Evolutionary conservation across 2,888 invertebrate genomes (phyloP), one percentile per base, ranked within the genome.

Genomic region (Andrena bicolor): DNA sequence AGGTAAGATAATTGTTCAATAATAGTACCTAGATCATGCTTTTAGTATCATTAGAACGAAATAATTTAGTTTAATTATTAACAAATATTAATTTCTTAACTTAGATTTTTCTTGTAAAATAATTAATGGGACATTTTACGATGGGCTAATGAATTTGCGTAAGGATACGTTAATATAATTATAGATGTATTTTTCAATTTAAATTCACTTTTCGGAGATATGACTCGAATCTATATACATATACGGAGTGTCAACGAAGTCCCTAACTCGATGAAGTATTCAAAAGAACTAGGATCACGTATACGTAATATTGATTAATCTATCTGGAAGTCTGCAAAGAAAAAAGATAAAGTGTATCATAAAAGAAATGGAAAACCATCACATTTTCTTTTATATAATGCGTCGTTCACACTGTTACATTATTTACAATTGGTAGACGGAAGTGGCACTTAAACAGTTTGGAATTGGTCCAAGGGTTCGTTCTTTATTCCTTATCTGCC

Each of bases 401-500:
- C 64, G 61, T 77, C 71, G 32, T 74, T 83, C 65, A 72, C 69
- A 53, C 74, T 78, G 28, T 71, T 83, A 82, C 58, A 68, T 79
- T 82, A 83, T 85, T 82, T 76, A 85, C 76, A 85, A 77, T 76
- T 70, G 74, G 80, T 76, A 84, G 84, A 78, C 51, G 81, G 69
- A 78, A 83, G 77, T 82, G 69, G 75, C 63, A 86, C 74, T 80
- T 82, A 70, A 84, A 79, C 74, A 58, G 78, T 86, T 76, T 78
- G 66, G 56, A 80, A 83, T 88, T 88, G 88, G 88, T 88, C 88
- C 86, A 83, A 88, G 78, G 79, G 68, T 84, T 82, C 72, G 80
- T 80, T 80, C 74, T 84, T 83, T 85, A 88, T 86, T 87, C 75
- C 77, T 82, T 71, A 69, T 81, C 58, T 64, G 51, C 64, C 35